These are phyloP conservation scores for Sinhomidia bicolor DNA, from an alignment of 2,888 invertebrate genomes.

Conservation along the genomic window DNA sequence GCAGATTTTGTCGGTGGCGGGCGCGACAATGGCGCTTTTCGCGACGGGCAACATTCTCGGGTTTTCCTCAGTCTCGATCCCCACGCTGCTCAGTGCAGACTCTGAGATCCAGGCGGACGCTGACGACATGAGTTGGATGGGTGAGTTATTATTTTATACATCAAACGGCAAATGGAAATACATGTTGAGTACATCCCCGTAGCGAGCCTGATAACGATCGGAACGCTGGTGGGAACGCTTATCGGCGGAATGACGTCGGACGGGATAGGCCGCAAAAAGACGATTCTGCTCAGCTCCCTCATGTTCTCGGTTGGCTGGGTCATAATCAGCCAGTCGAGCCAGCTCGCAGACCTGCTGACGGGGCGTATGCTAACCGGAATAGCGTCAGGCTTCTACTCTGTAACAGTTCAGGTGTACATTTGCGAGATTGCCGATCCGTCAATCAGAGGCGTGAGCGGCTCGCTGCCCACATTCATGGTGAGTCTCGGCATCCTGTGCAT, in stretches of 20 bases:
- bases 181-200: no score
- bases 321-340: constrained; percentile 76
- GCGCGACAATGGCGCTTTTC: constrained; percentile 75
- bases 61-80: constrained; percentile 77
- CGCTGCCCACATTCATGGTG: constrained; percentile 79
- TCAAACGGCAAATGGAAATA: no score
- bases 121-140: constrained; percentile 79
- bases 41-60: constrained; percentile 79
- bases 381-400: constrained; percentile 78
- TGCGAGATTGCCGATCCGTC: constrained; percentile 79
- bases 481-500: constrained; percentile 77
- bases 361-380: constrained; percentile 78
- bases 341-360: constrained; percentile 76
- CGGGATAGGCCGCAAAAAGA: constrained; percentile 77
- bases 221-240: constrained; percentile 77
- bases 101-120: constrained; percentile 73
- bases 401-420: constrained; percentile 79
- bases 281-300: constrained; percentile 77
- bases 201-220: constrained; percentile 78
- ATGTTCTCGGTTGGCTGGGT: constrained; percentile 79
- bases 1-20: constrained; percentile 78
- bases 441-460: constrained; percentile 77
- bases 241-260: constrained; percentile 77
- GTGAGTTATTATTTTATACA: no score
- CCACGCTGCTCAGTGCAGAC: constrained; percentile 72